These are phyloP conservation scores for Platyrinchus mystaceus DNA, from an alignment of 2,797 vertebrate species.

Conservation along the genomic window DNA sequence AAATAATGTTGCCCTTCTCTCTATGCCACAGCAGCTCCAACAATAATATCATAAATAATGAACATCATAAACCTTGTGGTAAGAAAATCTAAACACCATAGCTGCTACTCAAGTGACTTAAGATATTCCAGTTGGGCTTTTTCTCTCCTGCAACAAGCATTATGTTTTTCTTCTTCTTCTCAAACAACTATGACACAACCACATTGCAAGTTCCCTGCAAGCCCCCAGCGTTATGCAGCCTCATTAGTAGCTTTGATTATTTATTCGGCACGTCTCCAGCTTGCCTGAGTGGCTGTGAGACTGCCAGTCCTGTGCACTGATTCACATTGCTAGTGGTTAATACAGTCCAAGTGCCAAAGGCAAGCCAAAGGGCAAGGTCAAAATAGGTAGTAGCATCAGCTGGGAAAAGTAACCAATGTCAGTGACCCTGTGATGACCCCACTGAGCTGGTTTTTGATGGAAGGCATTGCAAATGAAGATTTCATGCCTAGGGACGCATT, in stretches of 20 bases:
- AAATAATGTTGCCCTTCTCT: neutral
- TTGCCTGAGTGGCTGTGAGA: neutral
- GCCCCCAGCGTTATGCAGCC: neutral
- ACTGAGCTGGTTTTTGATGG: neutral
- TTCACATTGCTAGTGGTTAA: neutral
- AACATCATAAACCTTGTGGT: neutral
- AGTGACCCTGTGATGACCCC: neutral
- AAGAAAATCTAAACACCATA: neutral
- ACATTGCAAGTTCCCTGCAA: neutral
- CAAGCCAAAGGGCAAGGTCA: conserved; percentile 56
- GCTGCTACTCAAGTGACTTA: neutral
- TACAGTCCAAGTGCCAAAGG: conserved; percentile 35
- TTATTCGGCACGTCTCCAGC: conserved; percentile 10
- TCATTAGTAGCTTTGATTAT: conserved; percentile 51
- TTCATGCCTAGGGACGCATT: neutral
- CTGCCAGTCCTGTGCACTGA: neutral
- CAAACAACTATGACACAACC: neutral
- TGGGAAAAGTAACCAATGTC: neutral
- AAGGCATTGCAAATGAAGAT: neutral
- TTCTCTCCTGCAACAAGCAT: neutral
- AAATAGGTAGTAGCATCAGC: conserved; percentile 22
- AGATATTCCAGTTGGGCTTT: neutral
- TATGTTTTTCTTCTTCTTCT: neutral
- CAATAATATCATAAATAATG: neutral
- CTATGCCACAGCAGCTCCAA: neutral